Evolutionary conservation across 2,797 vertebrate species (phyloP).

Genomic region (Malurus splendens): DNA sequence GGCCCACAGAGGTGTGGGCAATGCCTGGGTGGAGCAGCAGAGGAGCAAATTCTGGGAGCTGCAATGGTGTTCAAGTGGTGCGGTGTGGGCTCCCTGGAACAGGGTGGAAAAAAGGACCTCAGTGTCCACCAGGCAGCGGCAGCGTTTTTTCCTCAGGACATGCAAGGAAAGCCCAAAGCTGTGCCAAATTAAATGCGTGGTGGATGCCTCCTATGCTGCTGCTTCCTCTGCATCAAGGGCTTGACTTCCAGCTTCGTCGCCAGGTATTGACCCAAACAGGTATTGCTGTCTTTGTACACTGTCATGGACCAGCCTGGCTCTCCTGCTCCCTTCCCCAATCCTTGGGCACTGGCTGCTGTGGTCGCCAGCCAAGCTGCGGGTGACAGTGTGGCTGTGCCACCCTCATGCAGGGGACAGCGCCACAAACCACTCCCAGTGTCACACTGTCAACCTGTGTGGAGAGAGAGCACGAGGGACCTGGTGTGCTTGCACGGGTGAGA

Average conservation of each 20-base stretch:
- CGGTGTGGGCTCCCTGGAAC: neutral
- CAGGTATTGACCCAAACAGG: neutral
- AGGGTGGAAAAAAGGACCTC: neutral
- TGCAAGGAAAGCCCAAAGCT: neutral
- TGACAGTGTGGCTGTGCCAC: neutral
- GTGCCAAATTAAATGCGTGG: too few relatives aligned
- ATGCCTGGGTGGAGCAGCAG: neutral
- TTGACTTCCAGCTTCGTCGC: neutral
- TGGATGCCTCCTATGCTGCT: rapidly evolving
- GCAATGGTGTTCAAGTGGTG: too few relatives aligned
- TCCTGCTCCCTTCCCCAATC: neutral
- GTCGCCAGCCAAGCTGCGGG: rapidly evolving
- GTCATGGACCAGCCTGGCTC: rapidly evolving
- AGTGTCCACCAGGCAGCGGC: neutral
- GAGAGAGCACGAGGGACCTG: neutral
- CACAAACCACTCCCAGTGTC: rapidly evolving
- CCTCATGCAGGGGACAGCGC: rapidly evolving
- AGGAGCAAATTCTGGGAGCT: neutral
- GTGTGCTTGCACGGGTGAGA: rapidly evolving
- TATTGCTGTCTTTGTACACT: neutral
- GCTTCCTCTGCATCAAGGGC: neutral
- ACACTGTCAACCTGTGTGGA: neutral
- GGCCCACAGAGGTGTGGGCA: neutral
- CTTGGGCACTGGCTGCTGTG: rapidly evolving
- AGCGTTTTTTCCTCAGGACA: neutral